Evolutionary conservation across 2,113 vertebrate genomes (phyloP).

Genomic region (Oncorhynchus masou): DNA sequence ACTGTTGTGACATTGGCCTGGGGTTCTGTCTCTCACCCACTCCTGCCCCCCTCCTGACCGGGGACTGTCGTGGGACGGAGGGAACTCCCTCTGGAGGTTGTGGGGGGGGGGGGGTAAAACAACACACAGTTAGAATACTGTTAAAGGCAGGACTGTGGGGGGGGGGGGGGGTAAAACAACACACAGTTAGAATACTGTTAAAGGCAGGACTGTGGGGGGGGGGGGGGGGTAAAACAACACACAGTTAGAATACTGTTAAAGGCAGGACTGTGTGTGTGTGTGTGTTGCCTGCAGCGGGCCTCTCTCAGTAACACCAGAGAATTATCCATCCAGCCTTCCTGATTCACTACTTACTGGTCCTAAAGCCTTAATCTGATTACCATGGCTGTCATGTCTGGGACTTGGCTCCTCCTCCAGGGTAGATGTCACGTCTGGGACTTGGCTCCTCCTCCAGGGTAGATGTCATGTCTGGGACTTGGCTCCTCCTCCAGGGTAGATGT

Average conservation of each 20-base stretch:
- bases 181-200: neutral
- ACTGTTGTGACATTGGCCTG: constrained; percentile 55
- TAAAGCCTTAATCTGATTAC: constrained; percentile 76
- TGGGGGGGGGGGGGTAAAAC: neutral
- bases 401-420: constrained; percentile 27
- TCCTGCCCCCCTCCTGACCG: constrained; percentile 59
- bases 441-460: no score
- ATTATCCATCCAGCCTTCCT: constrained; percentile 67
- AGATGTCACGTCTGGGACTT: no score
- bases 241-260: neutral
- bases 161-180: neutral
- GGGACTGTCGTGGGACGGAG: constrained; percentile 56
- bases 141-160: neutral
- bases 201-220: neutral
- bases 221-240: neutral
- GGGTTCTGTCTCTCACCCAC: constrained; percentile 64
- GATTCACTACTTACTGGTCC: constrained; percentile 66
- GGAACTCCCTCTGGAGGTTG: constrained; percentile 71
- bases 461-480: no score
- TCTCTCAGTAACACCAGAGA: constrained; percentile 45
- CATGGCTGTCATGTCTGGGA: constrained; percentile 75
- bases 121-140: neutral
- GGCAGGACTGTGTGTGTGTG: neutral
- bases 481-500: no score
- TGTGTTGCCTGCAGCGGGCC: constrained; percentile 11